Evolutionary conservation across 2,113 vertebrate genomes (phyloP), one percentile per base, ranked within the genome.

Genomic region (Echinops telfairi): DNA sequence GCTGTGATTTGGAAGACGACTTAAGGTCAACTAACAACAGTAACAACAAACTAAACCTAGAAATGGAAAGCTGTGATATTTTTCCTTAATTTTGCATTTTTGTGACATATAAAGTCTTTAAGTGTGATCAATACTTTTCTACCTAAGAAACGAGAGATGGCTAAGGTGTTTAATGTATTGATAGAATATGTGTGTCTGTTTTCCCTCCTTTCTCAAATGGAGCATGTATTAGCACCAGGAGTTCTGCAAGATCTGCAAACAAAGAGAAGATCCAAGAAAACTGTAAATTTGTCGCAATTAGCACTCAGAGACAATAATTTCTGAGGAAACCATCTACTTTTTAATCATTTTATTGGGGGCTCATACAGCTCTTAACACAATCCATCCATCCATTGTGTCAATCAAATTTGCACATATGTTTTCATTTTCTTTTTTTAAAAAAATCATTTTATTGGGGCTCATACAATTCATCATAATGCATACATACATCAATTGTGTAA

Each of bases 201-300:
- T 60, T 23, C 23, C 60, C 31, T 88, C 16, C 64, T 85, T 11
- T 82, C 25, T 93, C 0, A 43, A 92, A 92, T 47, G 6, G 0
- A 10, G 33, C 0, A 25, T 3, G 12, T 3, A 58, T 4, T 36
- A 75, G 1, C 22, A n/a, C 6, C 3, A 53, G 27, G 5, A 66
- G 89, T 40, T 60, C 10, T 62, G 19, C 47, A 4, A 81, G 22
- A 70, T 22, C 7, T 64, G 2, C 9, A 31, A 27, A 85, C n/a
- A 40, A 68, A 9, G 3, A 11, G 29, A 38, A 1, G 5, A 29
- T 33, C 25, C 16, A 29, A 11, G 31, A 89, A 33, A 36, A 89
- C 33, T 43, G 53, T 36, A 43, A 62, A 15, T 2, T 38, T 6
- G 47, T 73, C 31, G 53, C 71, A 22, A 82, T 57, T 71, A 25